phyloP scores from a whole-genome alignment of 2,888 invertebrate genomes.

The Blastobasis adustella region DNA sequence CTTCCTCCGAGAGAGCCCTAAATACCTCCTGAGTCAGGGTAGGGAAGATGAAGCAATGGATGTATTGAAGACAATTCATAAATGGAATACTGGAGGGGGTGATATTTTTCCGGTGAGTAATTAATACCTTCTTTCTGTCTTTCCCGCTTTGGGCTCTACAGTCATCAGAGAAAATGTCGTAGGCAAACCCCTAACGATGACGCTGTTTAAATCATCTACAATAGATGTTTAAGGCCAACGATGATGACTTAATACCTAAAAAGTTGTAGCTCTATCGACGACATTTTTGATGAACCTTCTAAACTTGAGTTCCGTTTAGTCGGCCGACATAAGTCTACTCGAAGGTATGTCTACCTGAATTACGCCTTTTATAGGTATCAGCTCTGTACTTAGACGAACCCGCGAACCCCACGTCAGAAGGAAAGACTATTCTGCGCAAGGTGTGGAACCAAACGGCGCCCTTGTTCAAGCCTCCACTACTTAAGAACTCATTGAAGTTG shows the following conservation, averaged over 20 bases:
- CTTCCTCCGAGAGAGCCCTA: conserved; percentile 83
- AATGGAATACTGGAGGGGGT: conserved; percentile 30
- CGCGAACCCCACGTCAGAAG: conserved; percentile 4
- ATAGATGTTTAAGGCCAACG: neutral
- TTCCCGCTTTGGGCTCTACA: neutral
- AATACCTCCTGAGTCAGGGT: conserved; percentile 79
- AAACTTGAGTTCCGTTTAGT: too few species aligned
- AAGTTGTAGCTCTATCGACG: too few species aligned
- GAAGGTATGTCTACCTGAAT: too few species aligned
- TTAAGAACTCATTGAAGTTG: conserved; percentile 45
- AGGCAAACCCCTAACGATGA: too few species aligned
- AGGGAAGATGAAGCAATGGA: conserved; percentile 71
- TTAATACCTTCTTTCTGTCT: neutral
- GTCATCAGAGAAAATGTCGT: too few species aligned
- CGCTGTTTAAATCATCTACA: too few species aligned
- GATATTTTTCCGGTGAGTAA: conserved; percentile 37
- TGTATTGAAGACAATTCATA: conserved; percentile 36
- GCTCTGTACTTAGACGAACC: conserved; percentile 35
- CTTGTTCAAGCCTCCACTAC: conserved; percentile 48
- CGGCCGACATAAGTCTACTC: too few species aligned
- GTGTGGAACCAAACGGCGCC: conserved; percentile 62
- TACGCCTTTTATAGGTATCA: conserved; percentile 25
- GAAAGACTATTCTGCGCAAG: conserved; percentile 29
- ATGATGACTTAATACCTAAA: neutral
- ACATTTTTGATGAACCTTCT: too few species aligned